Conservation (phyloP, 2,888 invertebrate genomes). For the Cinara cedri region DNA sequence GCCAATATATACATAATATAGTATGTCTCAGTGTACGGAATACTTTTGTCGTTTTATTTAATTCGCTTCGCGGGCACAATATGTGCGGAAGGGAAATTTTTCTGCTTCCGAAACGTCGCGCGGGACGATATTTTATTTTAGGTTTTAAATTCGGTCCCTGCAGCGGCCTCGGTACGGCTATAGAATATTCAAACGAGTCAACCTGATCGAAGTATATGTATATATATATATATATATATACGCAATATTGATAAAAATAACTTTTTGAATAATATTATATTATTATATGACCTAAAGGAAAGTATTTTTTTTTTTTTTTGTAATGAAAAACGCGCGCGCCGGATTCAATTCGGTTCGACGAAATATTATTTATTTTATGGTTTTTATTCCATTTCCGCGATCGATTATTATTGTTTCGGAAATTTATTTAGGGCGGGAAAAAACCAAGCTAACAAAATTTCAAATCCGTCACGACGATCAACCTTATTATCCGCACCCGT, state of each 20-base stretch:
- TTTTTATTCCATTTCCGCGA: no score
- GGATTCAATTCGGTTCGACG: no score
- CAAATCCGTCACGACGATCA: no score
- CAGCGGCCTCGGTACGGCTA: not conserved
- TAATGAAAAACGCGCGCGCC: no score
- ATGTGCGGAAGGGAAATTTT: not conserved
- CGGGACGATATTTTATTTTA: not conserved
- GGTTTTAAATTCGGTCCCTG: not conserved
- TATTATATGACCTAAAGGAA: not conserved
- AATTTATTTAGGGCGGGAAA: no score
- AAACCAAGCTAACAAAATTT: no score
- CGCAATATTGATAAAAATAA: conserved; percentile 22
- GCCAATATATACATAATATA: not conserved
- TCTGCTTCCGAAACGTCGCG: not conserved
- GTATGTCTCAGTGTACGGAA: not conserved
- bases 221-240: no score
- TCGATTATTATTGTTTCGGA: no score
- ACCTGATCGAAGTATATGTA: not conserved
- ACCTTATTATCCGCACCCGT: no score
- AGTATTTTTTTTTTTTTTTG: not conserved
- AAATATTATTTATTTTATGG: no score
- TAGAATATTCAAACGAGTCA: conserved; percentile 8
- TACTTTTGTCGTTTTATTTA: conserved; percentile 1
- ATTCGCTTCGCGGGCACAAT: not conserved
- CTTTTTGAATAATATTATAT: conserved; percentile 25